Base-by-base conservation (phyloP, 1,140 invertebrate genomes). In the Nephila pilipes region DNA sequence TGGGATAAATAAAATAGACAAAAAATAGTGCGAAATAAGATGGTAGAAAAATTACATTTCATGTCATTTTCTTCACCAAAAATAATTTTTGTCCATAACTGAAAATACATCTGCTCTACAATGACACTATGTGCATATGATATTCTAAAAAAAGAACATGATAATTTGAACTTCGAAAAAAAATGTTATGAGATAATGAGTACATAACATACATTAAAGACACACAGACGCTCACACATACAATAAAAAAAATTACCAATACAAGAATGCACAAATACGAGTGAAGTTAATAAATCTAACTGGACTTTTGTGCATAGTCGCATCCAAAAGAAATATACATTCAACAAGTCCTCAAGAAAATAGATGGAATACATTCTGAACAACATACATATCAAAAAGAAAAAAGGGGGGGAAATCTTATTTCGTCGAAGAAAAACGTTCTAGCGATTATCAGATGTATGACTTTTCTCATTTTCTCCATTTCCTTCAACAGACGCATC, bases 251-350 rank as follows among this genome's bases (percentile, higher is more conserved):
- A 63, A 87, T 83, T 25, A 60, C 25, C 32, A 10, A 36, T 57
- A n/a, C 25, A 22, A n/a, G n/a, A 60, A 87, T 57, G 18, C 38
- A 55, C 81, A 83, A 83, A 57, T 87, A 87, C 85, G 20, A 3
- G 85, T 87, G 85, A 87, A n/a, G 57, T 87, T n/a, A 87, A 87
- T 87, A 87, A 63, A 87, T 87, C 85, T 87, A 87, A 87, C 20
- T 36, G 55, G 85, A 54, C 20, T 16, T 87, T 87, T 38, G 36
- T 38, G 55, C 29, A 87, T 38, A 10, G 36, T 83, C 36, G n/a
- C n/a, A n/a, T 18, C 32, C 22, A 83, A 83, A 87, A 87, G 55
- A 87, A 55, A 36, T 29, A 32, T 87, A 18, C 22, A 57, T 83
- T 83, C 46, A 83, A 22, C 54, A 4, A 81, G 80, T 46, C 54